A percentile compares a stretch with the other conserved stretches of the same genome.
phyloP scores from a whole-genome alignment of 1,140 invertebrate species.

The Leptestheria dahalacensis region DNA sequence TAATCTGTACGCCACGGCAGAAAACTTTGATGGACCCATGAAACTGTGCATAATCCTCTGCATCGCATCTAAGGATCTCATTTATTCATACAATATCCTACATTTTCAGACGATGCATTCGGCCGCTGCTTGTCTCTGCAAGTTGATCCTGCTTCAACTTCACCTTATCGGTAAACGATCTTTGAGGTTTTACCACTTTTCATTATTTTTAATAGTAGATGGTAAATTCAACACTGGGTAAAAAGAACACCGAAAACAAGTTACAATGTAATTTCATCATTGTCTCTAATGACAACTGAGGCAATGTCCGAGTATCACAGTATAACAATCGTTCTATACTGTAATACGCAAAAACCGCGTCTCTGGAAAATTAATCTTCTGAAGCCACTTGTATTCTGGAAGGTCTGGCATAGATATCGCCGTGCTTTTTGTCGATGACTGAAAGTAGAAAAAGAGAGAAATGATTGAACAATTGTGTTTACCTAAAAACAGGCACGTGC shows the following conservation, averaged over 20 bases:
- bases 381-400: neutral
- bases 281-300: no score
- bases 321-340: no score
- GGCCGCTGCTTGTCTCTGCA: slow-evolving; percentile 55
- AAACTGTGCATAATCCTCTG: neutral
- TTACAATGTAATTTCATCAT: no score
- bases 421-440: no score
- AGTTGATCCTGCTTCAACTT: slow-evolving; percentile 21
- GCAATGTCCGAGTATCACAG: no score
- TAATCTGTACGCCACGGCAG: no score
- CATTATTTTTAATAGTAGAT: no score
- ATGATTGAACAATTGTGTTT: neutral
- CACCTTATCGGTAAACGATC: neutral
- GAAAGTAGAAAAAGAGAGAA: no score
- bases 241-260: no score
- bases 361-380: neutral
- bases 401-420: slow-evolving; percentile 16
- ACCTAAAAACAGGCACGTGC: slow-evolving; percentile 31
- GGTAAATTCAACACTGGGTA: no score
- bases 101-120: slow-evolving; percentile 57
- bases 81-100: neutral
- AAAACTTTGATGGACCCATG: no score
- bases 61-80: neutral
- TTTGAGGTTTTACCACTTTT: neutral
- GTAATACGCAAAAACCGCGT: no score